Evolutionary conservation across 30 jellyfish, hydroid and myxozoan genomes (phyloP).

Genomic region (Nemopilema nomurai): DNA sequence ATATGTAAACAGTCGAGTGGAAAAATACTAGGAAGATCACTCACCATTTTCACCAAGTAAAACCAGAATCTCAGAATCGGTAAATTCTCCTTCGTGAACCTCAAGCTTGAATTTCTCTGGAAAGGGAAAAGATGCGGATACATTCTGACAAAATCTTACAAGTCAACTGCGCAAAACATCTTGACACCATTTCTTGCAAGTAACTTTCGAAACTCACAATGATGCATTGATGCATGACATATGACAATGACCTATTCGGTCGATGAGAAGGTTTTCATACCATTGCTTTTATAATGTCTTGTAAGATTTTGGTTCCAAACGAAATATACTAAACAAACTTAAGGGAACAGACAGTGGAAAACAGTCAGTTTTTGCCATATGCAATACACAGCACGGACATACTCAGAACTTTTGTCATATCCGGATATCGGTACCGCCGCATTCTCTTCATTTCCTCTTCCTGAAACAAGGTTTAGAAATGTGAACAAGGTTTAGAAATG

Average conservation of each 20-base stretch:
- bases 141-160: too few relatives aligned
- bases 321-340: too few relatives aligned
- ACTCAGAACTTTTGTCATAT: conserved; percentile 79
- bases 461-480: conserved; percentile 7
- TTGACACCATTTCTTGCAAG: neutral
- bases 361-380: neutral
- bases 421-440: conserved; percentile 90
- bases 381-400: neutral
- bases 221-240: too few relatives aligned
- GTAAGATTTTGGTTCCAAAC: too few relatives aligned
- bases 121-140: conserved; percentile 13
- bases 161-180: neutral
- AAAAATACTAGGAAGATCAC: neutral
- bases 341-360: neutral
- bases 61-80: conserved; percentile 95
- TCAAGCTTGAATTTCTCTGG: conserved; percentile 75
- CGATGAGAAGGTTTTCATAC: too few relatives aligned
- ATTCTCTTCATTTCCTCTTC: conserved; percentile 94
- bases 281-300: too few relatives aligned
- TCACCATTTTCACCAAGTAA: conserved; percentile 97
- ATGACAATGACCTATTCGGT: too few relatives aligned
- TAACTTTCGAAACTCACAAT: too few relatives aligned
- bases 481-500: too few relatives aligned
- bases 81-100: conserved; percentile 88
- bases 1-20: too few relatives aligned